phyloP scores from a whole-genome alignment of 2,888 invertebrate genomes.

The Philhelius pedissequus region DNA sequence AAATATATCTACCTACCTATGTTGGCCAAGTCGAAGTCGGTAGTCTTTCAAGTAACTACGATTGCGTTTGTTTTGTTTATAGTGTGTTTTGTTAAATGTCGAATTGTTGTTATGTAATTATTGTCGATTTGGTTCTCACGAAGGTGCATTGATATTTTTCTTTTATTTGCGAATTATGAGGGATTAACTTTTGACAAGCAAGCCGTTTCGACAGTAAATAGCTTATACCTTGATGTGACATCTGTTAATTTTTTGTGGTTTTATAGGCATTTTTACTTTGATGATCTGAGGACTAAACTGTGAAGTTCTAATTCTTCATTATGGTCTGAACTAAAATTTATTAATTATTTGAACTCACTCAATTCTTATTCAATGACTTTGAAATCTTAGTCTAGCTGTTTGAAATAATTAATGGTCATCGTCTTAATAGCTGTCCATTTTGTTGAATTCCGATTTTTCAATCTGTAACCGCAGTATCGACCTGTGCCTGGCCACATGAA shows the following conservation, averaged over 20 bases:
- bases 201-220: not conserved
- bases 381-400: not conserved
- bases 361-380: not conserved
- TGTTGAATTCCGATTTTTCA: not conserved
- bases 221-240: not conserved
- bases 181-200: slow-evolving; percentile 36
- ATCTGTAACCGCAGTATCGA: not conserved
- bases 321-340: too few species aligned
- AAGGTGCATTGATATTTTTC: slow-evolving; percentile 2
- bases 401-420: not conserved
- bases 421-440: not conserved
- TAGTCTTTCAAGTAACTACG: slow-evolving; percentile 37
- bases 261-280: not conserved
- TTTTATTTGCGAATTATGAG: slow-evolving; percentile 45
- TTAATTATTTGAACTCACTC: not conserved
- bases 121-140: slow-evolving; percentile 40
- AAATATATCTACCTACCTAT: too few species aligned
- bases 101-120: slow-evolving; percentile 47
- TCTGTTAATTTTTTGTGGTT: not conserved
- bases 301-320: too few species aligned
- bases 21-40: slow-evolving; percentile 27
- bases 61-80: slow-evolving; percentile 17
- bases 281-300: too few species aligned
- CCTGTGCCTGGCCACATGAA: not conserved
- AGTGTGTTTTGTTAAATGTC: slow-evolving; percentile 54